Evolutionary conservation across 2,113 vertebrate genomes (phyloP).

Genomic region (Zosterops pallidus): DNA sequence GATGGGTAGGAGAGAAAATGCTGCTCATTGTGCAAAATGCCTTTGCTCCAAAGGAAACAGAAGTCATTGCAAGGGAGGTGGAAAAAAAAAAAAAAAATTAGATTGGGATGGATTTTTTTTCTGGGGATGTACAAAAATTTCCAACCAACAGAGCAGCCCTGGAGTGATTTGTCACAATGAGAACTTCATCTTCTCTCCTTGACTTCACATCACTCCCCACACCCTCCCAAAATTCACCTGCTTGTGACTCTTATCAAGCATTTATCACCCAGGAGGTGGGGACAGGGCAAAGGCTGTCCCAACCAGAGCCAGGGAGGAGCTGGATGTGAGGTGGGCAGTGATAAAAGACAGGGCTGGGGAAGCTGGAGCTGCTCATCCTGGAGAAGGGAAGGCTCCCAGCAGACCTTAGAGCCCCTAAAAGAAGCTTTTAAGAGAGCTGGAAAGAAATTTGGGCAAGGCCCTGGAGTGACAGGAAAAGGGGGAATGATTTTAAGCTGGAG

Average conservation of each 20-base stretch:
- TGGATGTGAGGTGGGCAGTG: not conserved
- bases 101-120: not conserved
- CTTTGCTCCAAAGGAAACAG: not conserved
- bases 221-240: not conserved
- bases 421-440: too few relatives aligned
- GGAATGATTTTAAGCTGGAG: not conserved
- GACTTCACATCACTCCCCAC: not conserved
- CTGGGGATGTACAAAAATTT: not conserved
- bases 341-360: not conserved
- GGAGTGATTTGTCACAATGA: not conserved
- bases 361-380: not conserved
- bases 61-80: not conserved
- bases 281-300: not conserved
- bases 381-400: not conserved
- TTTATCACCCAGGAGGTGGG: not conserved
- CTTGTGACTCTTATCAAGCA: not conserved
- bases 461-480: not conserved
- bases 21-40: not conserved
- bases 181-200: not conserved
- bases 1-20: conserved; percentile 1
- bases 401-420: not conserved
- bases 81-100: not conserved
- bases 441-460: not conserved
- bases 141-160: not conserved
- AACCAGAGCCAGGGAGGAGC: not conserved